phyloP scores from a whole-genome alignment of 1,140 invertebrate genomes.

The Drosophila lacteicornis region DNA sequence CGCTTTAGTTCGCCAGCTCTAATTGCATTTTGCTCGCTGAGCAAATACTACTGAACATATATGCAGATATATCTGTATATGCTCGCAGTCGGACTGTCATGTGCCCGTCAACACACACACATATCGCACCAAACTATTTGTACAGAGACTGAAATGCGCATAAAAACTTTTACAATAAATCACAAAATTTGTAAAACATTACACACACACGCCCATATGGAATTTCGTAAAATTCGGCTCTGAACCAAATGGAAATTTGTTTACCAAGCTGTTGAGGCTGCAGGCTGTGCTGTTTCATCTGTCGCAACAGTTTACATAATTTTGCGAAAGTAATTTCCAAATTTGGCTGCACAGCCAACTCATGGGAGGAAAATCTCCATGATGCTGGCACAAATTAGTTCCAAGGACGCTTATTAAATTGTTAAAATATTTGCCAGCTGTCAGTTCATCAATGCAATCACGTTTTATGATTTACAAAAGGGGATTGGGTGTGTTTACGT shows the following conservation, averaged over 20 bases:
- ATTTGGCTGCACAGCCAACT: background rate
- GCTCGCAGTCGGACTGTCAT: constrained; percentile 28
- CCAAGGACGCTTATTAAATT: background rate
- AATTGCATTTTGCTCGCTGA: constrained; percentile 47
- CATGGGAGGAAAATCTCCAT: background rate
- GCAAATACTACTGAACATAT: constrained; percentile 7
- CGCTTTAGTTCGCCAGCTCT: constrained; percentile 22
- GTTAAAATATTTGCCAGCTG: background rate
- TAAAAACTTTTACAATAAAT: constrained; percentile 55
- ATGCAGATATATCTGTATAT: constrained; percentile 6
- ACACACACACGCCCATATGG: constrained; percentile 35
- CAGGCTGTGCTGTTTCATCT: constrained; percentile 31
- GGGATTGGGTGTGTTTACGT: background rate
- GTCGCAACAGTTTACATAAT: constrained; percentile 41
- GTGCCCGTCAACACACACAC: constrained; percentile 35
- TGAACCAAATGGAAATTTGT: constrained; percentile 67
- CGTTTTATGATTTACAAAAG: background rate
- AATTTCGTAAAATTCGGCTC: constrained; percentile 46
- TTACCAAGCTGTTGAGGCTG: constrained; percentile 66
- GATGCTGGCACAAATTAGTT: background rate
- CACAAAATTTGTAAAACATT: constrained; percentile 66
- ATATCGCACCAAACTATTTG: constrained; percentile 50
- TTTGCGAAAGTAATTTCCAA: constrained; percentile 25
- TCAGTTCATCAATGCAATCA: background rate
- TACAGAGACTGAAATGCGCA: constrained; percentile 48